A percentile compares a stretch with the other conserved stretches of the same genome.
Conservation (phyloP, 2,888 invertebrate genomes). For the Rhagonycha lutea region DNA sequence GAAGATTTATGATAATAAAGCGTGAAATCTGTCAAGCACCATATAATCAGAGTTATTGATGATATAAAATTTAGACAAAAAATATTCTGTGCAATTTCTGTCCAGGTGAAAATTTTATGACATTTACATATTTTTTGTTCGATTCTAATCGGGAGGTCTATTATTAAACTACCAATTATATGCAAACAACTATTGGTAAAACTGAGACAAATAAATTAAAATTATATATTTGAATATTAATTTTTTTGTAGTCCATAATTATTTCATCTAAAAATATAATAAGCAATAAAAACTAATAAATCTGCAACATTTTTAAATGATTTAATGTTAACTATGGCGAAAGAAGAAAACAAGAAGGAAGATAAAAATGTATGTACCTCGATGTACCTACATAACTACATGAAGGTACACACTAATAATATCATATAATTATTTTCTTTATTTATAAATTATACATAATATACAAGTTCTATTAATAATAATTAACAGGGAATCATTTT, state of each 20-base stretch:
- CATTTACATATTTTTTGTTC: not conserved
- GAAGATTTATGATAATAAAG: not conserved
- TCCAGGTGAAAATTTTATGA: not conserved
- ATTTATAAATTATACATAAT: too few relatives aligned
- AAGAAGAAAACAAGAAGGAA: not conserved
- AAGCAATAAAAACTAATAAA: not conserved
- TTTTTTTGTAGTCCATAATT: not conserved
- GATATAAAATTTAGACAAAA: not conserved
- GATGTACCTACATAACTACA: too few relatives aligned
- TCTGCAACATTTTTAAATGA: too few relatives aligned
- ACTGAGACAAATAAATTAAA: not conserved
- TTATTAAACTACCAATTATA: not conserved
- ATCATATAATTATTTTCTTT: too few relatives aligned
- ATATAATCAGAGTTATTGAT: not conserved
- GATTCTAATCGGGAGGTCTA: not conserved
- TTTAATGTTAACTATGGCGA: not conserved
- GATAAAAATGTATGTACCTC: not conserved
- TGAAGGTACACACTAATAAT: too few relatives aligned
- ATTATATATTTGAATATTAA: not conserved
- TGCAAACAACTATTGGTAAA: not conserved
- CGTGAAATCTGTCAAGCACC: not conserved
- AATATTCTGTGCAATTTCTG: not conserved
- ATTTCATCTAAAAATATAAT: not conserved
- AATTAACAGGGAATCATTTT: not conserved
- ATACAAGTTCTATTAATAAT: not conserved